Conservation (phyloP, 2,797 vertebrate species). For the Spinibarbus caldwelli region DNA sequence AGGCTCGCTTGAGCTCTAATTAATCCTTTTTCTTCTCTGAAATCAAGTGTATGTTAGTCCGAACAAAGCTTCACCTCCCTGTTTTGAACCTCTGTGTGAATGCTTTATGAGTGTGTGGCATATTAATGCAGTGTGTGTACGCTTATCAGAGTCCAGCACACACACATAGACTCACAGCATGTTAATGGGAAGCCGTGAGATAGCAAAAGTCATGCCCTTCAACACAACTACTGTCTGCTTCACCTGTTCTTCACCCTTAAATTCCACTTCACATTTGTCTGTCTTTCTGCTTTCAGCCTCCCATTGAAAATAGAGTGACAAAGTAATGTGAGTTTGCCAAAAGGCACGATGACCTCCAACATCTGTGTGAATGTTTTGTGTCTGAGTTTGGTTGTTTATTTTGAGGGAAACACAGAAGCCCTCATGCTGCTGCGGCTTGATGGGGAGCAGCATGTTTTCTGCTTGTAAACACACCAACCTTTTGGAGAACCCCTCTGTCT, state of each 20-base stretch:
- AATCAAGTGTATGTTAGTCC: neutral
- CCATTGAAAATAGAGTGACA: neutral
- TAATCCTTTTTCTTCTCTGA: neutral
- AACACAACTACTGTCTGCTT: constrained; percentile 31
- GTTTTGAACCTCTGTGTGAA: constrained; percentile 43
- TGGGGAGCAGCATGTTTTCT: constrained; percentile 35
- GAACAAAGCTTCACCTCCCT: neutral
- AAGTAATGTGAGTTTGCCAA: neutral
- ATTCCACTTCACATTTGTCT: constrained; percentile 29
- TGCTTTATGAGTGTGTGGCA: constrained; percentile 42
- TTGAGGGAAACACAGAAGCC: neutral
- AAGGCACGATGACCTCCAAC: constrained; percentile 23
- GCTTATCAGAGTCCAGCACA: constrained; percentile 42
- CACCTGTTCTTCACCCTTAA: constrained; percentile 34
- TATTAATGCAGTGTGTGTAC: constrained; percentile 51
- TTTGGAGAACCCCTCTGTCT: constrained; percentile 22
- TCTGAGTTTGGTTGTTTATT: constrained; percentile 2
- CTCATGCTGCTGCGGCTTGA: constrained; percentile 2
- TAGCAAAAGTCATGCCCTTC: constrained; percentile 51
- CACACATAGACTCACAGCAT: constrained; percentile 25
- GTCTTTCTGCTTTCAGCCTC: neutral
- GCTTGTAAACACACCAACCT: constrained; percentile 15
- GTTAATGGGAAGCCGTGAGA: neutral
- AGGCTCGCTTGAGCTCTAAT: neutral
- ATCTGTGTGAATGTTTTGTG: constrained; percentile 6